Base-by-base conservation (phyloP, 1,140 invertebrate genomes). In the Ericerus pela region DNA sequence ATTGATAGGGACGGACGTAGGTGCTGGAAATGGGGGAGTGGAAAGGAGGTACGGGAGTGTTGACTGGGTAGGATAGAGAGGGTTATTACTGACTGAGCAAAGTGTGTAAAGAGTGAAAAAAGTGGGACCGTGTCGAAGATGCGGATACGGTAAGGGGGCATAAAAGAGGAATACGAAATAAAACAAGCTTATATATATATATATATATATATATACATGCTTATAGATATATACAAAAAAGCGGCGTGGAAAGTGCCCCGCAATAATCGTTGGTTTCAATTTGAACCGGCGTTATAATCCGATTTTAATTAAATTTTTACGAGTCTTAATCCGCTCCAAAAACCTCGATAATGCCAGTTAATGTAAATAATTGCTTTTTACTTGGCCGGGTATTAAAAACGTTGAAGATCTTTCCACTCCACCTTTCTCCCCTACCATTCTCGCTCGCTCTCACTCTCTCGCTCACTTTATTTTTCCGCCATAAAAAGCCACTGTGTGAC, bases 251-350 rank as follows among this genome's bases (percentile, higher is more conserved):
- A 47, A 47, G 41, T 24, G 41, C 20, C 41, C 41, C 41, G 41
- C 41, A 47, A 47, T 47, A 47, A 47, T 47, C 41, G 41, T 24
- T 24, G 30, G 41, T 47, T 47, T 47, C 41, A 47, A 47, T 47
- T 47, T 47, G 26, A 47, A 18, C 41, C 41, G 18, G 16, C 41
- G 41, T 47, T 47, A 47, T 47, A 47, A 47, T 47, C 41, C 41
- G 41, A 47, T 47, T 47, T 47, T 47, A 47, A 47, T 47, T 47
- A 47, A 47, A 47, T 47, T 47, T 47, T 47, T 47, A 47, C 41
- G 41, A 47, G 22, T 47, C 41, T 47, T 47, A 47, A 47, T 47
- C 41, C 41, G 41, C 26, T 47, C 41, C 41, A 47, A 47, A 47
- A 24, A 47, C 41, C 41, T 47, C 41, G 41, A 47, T 47, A 24